Evolutionary conservation across 2,888 invertebrate genomes (phyloP).

Genomic region (Caenorhabditis macrosperma): DNA sequence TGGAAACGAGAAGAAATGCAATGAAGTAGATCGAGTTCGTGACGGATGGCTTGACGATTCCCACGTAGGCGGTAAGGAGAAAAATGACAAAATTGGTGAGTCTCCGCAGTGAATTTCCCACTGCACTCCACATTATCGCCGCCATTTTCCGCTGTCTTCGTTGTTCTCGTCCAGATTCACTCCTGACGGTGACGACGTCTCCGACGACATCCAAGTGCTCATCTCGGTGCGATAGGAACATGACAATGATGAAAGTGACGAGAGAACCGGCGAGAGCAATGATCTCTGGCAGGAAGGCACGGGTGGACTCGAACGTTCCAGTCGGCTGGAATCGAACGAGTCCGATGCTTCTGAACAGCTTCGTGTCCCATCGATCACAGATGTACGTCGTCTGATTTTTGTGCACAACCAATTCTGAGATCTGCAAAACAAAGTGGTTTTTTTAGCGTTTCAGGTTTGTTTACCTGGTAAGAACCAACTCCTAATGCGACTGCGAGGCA

Average conservation of each 20-base stretch:
- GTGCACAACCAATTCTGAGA: slow-evolving; percentile 42
- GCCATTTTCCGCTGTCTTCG: slow-evolving; percentile 28
- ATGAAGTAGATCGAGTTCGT: slow-evolving; percentile 74
- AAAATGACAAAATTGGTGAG: slow-evolving; percentile 73
- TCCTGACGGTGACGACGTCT: slow-evolving; percentile 43
- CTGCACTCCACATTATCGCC: slow-evolving; percentile 42
- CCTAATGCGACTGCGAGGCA: slow-evolving; percentile 59
- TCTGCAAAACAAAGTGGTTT: slow-evolving; percentile 20
- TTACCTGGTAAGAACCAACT: slow-evolving; percentile 67
- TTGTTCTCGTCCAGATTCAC: slow-evolving; percentile 36
- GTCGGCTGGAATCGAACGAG: slow-evolving; percentile 66
- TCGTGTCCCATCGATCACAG: slow-evolving; percentile 49
- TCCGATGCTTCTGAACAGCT: slow-evolving; percentile 43
- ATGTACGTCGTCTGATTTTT: slow-evolving; percentile 55
- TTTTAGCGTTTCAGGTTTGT: background rate
- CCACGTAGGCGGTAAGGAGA: slow-evolving; percentile 70
- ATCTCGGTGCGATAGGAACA: slow-evolving; percentile 60
- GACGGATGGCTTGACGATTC: slow-evolving; percentile 75
- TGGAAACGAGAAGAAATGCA: slow-evolving; percentile 72
- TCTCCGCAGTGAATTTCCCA: slow-evolving; percentile 67
- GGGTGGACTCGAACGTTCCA: slow-evolving; percentile 61
- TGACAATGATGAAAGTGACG: slow-evolving; percentile 65
- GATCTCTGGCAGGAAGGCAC: slow-evolving; percentile 72
- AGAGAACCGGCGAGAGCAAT: slow-evolving; percentile 63
- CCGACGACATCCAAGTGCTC: slow-evolving; percentile 50